Evolutionary conservation across 2,888 invertebrate species (phyloP), one percentile per base, ranked within the genome.

Genomic region (Julus scanicus): DNA sequence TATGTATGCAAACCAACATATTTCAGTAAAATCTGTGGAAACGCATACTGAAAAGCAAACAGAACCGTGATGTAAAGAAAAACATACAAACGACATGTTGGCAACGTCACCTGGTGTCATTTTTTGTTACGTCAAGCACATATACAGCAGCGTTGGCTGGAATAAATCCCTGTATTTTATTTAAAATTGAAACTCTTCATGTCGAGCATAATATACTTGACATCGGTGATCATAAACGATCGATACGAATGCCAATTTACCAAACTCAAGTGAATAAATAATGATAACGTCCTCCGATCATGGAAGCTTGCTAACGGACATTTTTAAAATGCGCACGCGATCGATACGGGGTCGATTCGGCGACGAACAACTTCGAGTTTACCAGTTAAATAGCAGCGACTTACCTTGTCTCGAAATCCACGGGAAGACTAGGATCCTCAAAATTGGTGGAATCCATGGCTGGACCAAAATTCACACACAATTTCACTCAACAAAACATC

Each of bases 361-460:
- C 63, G 5, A 63, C n/a, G 63, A n/a, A n/a, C 3, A n/a, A 63
- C n/a, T 63, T 3, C 3, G 3, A 63, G n/a, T 63, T 53, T 15
- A 53, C 3, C 15, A 8, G 11, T 53, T 53, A 8, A 63, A 15
- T 15, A 3, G 63, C 63, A n/a, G n/a, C 3, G 11, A 6, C n/a
- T 63, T 63, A 63, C 63, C 63, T 63, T 17, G 63, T n/a, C 17
- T 63, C 63, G n/a, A 63, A 63, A 6, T 63, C 63, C 63, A 63
- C 63, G n/a, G 63, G 63, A 17, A 63, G 63, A n/a, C 63, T 63
- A n/a, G 63, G 63, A 17, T 63, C 63, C 2, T 63, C 63, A n/a
- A 1, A n/a, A 17, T 2, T n/a, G n/a, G n/a, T 63, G 63, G 63
- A n/a, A n/a, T 63, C 63, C 63, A 63, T 63, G 17, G 63, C n/a